Base-by-base conservation (phyloP, 2,888 invertebrate species). In the Apocheima hispidaria region DNA sequence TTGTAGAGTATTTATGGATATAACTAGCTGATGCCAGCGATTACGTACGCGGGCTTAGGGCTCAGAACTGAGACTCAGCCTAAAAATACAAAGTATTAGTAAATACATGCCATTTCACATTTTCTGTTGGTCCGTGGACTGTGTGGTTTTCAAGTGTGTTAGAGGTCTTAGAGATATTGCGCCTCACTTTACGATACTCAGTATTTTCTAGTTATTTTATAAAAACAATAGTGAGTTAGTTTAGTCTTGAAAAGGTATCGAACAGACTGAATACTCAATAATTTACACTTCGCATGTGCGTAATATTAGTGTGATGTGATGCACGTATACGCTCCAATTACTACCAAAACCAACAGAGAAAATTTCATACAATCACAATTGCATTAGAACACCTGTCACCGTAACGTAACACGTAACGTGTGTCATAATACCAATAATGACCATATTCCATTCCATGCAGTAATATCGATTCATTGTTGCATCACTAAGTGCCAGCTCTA, bases 401-500 rank as follows among this genome's bases (percentile, higher is more conserved):
- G 44, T 48, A 41, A 46, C 26, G 21, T 33, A 49, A 49, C n/a
- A 23, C 23, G 2, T 23, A 2, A 1, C 41, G 40, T 28, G 51
- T 61, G 55, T 56, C 51, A 56, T 61, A 61, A 61, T 44, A 44
- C 30, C 26, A 18, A 20, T 51, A 51, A 51, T 61, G 52, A 52
- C 41, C 56, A 51, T 61, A 61, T 56, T 56, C 46, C 54, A 56
- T 60, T 53, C 23, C 53, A 56, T 33, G 41, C 30, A 44, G 44
- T 33, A n/a, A 44, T 21, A 53, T 46, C 50, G 51, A 68, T 52
- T 30, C 36, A 68, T 63, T 63, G 63, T 70, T 70, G 60, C 68
- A 55, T 66, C 68, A 70, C 54, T 65, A 66, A 66, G 66, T 70
- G 66, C 50, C 30, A 28, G 56, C 60, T 20, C 28, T 66, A 55